Conservation (phyloP, 2,113 vertebrate species). For the Oncorhynchus gorbuscha region DNA sequence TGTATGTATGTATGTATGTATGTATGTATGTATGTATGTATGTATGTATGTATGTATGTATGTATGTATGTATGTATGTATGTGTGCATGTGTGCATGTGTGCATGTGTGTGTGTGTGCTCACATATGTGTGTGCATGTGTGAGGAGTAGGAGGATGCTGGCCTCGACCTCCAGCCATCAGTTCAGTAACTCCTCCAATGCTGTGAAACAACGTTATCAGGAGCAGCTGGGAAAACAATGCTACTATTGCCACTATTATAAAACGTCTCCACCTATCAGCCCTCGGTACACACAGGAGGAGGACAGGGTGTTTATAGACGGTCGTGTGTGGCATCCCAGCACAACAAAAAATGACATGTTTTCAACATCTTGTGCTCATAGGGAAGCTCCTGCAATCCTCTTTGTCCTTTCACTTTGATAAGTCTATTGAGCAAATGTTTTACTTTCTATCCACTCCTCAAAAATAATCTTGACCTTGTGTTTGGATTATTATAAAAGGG, state of each 20-base stretch:
- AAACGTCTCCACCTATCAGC: too few species aligned
- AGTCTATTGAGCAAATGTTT: background rate
- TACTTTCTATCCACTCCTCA: background rate
- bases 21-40: background rate
- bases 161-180: background rate
- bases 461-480: background rate
- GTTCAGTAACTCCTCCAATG: background rate
- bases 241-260: background rate
- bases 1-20: background rate
- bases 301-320: too few species aligned
- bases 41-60: background rate
- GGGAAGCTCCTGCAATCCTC: background rate
- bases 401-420: background rate
- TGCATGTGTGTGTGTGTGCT: background rate
- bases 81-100: too few species aligned
- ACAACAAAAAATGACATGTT: too few species aligned
- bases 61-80: background rate
- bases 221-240: conserved; percentile 53
- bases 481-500: background rate
- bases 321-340: too few species aligned
- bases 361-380: background rate
- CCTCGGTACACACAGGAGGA: too few species aligned
- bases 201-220: conserved; percentile 34
- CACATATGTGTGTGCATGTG: too few species aligned
- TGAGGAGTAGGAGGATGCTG: too few species aligned